Evolutionary conservation across 2,888 invertebrate species (phyloP).

Genomic region (Adela reaumurella): DNA sequence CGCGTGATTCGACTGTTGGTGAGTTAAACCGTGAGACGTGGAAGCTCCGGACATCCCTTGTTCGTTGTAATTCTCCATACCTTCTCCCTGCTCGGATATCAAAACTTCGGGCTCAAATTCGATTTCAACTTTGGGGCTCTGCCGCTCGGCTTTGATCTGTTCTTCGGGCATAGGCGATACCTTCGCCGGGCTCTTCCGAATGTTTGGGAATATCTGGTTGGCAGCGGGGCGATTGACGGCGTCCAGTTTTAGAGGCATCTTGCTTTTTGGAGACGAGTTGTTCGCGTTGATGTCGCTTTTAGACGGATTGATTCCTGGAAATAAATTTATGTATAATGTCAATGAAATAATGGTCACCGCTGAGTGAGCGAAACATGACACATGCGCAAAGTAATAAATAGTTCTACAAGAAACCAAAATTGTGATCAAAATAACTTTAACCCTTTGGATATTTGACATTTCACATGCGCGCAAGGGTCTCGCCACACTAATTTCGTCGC

Average conservation of each 20-base stretch:
- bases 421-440: no score
- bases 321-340: constrained; percentile 2
- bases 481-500: no score
- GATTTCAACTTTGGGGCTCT: constrained; percentile 42
- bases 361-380: no score
- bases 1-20: constrained; percentile 46
- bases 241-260: constrained; percentile 30
- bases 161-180: constrained; percentile 25
- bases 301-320: constrained; percentile 45
- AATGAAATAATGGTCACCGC: no score
- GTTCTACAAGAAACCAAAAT: no score
- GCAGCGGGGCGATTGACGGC: constrained; percentile 26
- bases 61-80: constrained; percentile 41
- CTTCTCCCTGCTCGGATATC: constrained; percentile 42
- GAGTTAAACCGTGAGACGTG: constrained; percentile 35
- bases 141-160: constrained; percentile 38
- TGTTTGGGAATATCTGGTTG: constrained; percentile 24
- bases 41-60: constrained; percentile 38
- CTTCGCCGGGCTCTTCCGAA: constrained; percentile 36
- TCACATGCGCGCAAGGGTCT: no score
- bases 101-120: constrained; percentile 50
- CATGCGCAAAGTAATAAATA: no score
- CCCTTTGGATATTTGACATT: no score
- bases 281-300: constrained; percentile 37
- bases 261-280: constrained; percentile 26